Base-by-base conservation (phyloP, 2,113 vertebrate species). In the Pollachius pollachius region DNA sequence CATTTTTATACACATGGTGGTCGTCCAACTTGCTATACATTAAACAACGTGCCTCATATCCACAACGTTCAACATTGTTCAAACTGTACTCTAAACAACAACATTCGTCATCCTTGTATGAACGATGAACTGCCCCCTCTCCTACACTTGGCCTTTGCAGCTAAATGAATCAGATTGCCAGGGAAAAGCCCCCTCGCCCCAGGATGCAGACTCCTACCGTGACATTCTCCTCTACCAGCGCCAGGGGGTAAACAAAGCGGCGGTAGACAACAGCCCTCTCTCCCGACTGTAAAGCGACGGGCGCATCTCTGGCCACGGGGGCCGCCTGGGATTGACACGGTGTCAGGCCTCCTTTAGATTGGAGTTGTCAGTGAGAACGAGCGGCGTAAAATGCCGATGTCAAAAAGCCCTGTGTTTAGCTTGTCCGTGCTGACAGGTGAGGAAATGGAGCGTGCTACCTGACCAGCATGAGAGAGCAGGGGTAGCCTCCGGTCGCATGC, bases 391-490 rank as follows among this genome's bases (percentile, higher is more conserved):
- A 88, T 80, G 80, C 79, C 52, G 25, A 81, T 84, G 86, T 88
- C 89, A 89, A 78, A 87, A 83, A 89, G 81, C 74, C 61, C 80
- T 71, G 84, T 85, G 87, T 90, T 90, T 83, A 84, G 81, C 87
- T 88, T 87, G 90, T 91, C 81, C 70, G 6, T 59, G 75, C 74
- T 92, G 89, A 89, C 89, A 89, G 84, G 83, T 84, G 60, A 80
- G 86, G 87, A 92, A 87, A 89, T 90, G 78, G 71, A 87, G 80
- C 56, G 5, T 63, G 70, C 65, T 87, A 82, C 86, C 85, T 91
- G 89, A 87, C 86, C 85, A 61, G 88, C 79, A 87, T 88, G 62
- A 73, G 73, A 83, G 82, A 89, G 78, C 41, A 62, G 72, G 77
- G 77, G 80, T 1, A 48, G 68, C 82, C 76, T 74, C 65, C 11